phyloP scores from a whole-genome alignment of 2,113 vertebrate genomes.

The Gambusia affinis region DNA sequence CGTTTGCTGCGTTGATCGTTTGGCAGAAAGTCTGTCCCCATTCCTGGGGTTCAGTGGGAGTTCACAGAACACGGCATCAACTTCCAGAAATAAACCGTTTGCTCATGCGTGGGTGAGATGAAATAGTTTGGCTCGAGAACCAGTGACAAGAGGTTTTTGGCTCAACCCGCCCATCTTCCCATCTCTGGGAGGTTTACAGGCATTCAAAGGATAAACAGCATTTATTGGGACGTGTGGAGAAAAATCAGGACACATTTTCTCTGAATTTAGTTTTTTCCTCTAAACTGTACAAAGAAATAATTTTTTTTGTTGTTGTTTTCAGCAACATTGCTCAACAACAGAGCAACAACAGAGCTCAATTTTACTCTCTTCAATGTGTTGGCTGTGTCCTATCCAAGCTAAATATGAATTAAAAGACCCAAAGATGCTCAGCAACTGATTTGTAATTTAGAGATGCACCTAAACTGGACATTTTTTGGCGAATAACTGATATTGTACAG shows the following conservation, averaged over 20 bases:
- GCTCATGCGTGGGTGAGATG: slow-evolving; percentile 78
- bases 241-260: slow-evolving; percentile 18
- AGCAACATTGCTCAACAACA: too few species aligned
- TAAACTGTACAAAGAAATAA: background rate
- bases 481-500: too few species aligned
- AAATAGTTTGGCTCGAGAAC: slow-evolving; percentile 70
- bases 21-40: slow-evolving; percentile 69
- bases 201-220: slow-evolving; percentile 18
- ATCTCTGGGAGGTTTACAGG: slow-evolving; percentile 20
- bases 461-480: too few species aligned
- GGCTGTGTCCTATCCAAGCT: too few species aligned
- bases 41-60: slow-evolving; percentile 75
- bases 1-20: slow-evolving; percentile 45
- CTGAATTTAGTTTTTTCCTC: slow-evolving; percentile 5
- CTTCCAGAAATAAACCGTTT: slow-evolving; percentile 82
- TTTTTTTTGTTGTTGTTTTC: background rate
- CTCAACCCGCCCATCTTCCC: slow-evolving; percentile 24
- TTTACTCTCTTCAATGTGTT: too few species aligned
- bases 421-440: too few species aligned
- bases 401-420: too few species aligned
- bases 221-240: background rate
- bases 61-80: slow-evolving; percentile 72
- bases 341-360: too few species aligned
- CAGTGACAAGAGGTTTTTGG: slow-evolving; percentile 66
- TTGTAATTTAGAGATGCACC: too few species aligned